Base-by-base conservation (phyloP, 2,797 vertebrate species). In the Coendou prehensilis region DNA sequence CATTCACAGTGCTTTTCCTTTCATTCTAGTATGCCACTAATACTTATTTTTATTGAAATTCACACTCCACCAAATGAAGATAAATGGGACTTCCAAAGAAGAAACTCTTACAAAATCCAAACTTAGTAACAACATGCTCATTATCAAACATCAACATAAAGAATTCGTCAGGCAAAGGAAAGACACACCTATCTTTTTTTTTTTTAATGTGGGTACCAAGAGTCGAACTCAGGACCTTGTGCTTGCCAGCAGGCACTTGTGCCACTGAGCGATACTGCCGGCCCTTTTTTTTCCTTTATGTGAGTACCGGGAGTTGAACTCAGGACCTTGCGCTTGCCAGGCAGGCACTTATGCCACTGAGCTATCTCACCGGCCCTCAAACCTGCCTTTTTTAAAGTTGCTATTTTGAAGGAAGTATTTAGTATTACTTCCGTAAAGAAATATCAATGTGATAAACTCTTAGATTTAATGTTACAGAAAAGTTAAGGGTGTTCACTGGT, bases 11-110 rank as follows among this genome's bases (percentile, higher is more conserved):
- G 26, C 54, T 88, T 59, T 85, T 69, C 28, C n/a, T 91, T 45
- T 61, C 61, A 64, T 57, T 81, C 75, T 82, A 87, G 91, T 75
- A 79, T 86, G 37, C 26, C 63, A 91, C 28, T 78, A 92, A 73
- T 85, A 20, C n/a, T 57, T 52, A 59, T 67, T 92, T 93, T 82
- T 89, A 90, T 81, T 94, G 64, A 96, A 91, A 91, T 52, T 87
- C 28, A 76, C 18, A 89, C n/a, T 89, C 23, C 6, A 59, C 15
- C 45, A 56, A 54, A 90, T 54, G 86, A 94, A 96, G 50, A 85
- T n/a, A 18, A 28, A 85, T 41, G 57, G 61, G 37, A 18, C 22
- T 56, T 78, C 41, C 56, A 92, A 90, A 81, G 47, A 90, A 45
- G 2, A 28, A 50, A 63, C n/a, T 86, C 73, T 79, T 41, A 57